These are phyloP conservation scores for Agonopterix alstromeriana DNA, from an alignment of 2,888 invertebrate genomes.

Conservation along the genomic window DNA sequence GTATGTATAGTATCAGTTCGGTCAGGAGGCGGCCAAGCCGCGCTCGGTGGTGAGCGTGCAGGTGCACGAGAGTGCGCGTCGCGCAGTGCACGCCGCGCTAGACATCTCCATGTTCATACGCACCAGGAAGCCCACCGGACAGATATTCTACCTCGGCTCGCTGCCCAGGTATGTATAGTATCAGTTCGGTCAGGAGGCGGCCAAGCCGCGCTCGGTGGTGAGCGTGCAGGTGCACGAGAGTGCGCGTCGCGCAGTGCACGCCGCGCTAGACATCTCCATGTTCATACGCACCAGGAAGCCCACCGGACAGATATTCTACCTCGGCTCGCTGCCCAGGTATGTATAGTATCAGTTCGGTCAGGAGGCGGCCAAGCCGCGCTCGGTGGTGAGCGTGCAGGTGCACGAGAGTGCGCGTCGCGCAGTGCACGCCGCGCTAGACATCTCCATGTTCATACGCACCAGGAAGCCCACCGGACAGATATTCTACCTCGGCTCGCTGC, in stretches of 20 bases:
- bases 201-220: slow-evolving; percentile 80
- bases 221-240: slow-evolving; percentile 82
- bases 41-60: slow-evolving; percentile 85
- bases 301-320: slow-evolving; percentile 91
- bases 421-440: slow-evolving; percentile 88
- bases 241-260: slow-evolving; percentile 84
- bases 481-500: slow-evolving; percentile 89
- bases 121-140: slow-evolving; percentile 88
- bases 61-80: slow-evolving; percentile 81
- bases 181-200: no score
- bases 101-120: slow-evolving; percentile 96
- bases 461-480: slow-evolving; percentile 90
- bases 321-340: slow-evolving; percentile 81
- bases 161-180: slow-evolving; percentile 46
- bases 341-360: no score
- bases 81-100: slow-evolving; percentile 86
- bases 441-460: slow-evolving; percentile 95
- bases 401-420: slow-evolving; percentile 81
- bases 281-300: slow-evolving; percentile 92
- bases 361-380: slow-evolving; percentile 74
- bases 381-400: slow-evolving; percentile 85
- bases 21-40: no score
- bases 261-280: slow-evolving; percentile 93
- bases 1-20: background rate
- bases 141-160: slow-evolving; percentile 92